phyloP scores from a whole-genome alignment of 92 coral and sea anemone species.

The Siderastrea radians region DNA sequence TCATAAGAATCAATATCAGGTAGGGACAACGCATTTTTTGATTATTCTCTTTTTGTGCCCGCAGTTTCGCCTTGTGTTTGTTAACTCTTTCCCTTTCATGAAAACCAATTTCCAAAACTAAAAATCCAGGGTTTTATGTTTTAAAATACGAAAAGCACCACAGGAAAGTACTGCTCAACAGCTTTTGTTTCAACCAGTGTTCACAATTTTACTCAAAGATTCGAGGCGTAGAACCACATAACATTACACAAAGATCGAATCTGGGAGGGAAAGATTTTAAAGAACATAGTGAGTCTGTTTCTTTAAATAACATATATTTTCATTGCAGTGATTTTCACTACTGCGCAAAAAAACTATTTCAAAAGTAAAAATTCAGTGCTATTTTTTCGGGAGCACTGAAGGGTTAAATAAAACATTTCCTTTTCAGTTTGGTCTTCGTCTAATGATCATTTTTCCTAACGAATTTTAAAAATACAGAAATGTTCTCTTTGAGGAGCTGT shows the following conservation, averaged over 20 bases:
- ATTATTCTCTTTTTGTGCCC: neutral
- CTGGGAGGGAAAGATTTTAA: too few species aligned
- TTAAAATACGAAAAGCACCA: neutral
- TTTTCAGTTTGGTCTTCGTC: neutral
- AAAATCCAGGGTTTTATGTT: neutral
- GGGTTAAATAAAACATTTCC: too few species aligned
- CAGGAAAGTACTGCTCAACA: too few species aligned
- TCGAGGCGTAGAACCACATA: neutral
- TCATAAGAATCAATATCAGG: neutral
- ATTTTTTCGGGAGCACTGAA: neutral
- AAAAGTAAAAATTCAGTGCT: neutral
- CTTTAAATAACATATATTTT: too few species aligned
- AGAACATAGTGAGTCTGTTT: too few species aligned
- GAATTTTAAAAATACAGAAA: too few species aligned
- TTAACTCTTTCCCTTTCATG: neutral
- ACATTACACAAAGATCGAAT: too few species aligned
- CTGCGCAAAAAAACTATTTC: too few species aligned
- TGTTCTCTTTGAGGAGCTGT: neutral
- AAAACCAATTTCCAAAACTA: neutral
- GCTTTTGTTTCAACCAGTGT: too few species aligned
- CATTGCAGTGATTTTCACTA: too few species aligned
- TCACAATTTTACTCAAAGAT: neutral
- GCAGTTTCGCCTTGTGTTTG: neutral
- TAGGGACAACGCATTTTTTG: constrained; percentile 5
- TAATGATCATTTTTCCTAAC: neutral